Evolutionary conservation across 1,140 invertebrate genomes (phyloP), one percentile per base, ranked within the genome.

Genomic region (Holotrichia oblita): DNA sequence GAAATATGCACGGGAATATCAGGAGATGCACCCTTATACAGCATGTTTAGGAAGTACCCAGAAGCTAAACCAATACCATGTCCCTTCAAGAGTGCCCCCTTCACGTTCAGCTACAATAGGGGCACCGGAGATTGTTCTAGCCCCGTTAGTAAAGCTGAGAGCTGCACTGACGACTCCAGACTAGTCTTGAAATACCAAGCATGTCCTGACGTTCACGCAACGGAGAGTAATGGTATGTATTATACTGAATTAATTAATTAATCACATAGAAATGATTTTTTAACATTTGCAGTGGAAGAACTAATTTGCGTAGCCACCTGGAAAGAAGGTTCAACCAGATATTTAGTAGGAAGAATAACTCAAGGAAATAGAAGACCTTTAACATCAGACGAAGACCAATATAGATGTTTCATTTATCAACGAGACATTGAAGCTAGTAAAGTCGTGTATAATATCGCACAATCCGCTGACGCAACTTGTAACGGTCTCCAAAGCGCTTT

Each of bases 251-350:
- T n/a, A n/a, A n/a, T n/a, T n/a, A n/a, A n/a, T n/a, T n/a, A n/a
- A n/a, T n/a, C n/a, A n/a, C n/a, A n/a, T 34, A 4, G 27, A 34
- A 34, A 34, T 34, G 4, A 34, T 4, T 34, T 17, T 17, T n/a
- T 17, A 55, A 55, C 76, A 81, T 83, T 90, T 89, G 55, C 88
- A 96, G 95, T 93, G 77, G 94, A 96, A 85, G 94, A 95, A 87
- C 87, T 96, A 34, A 91, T 93, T 83, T 97, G 95, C 83, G 87
- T 96, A 59, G 95, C 94, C 0, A 92, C 91, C 14, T 97, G 95
- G 95, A 95, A 94, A 85, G 95, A 96, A 85, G 94, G 95, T 55
- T 95, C 93, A 74, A 91, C 92, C 8, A 89, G 92, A 79, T 96
- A 96, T 86, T 89, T 96, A 41, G 93, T 96, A 48, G 94, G 94